Evolutionary conservation across 2,888 invertebrate genomes (phyloP).

Genomic region (Diarsia mendica): DNA sequence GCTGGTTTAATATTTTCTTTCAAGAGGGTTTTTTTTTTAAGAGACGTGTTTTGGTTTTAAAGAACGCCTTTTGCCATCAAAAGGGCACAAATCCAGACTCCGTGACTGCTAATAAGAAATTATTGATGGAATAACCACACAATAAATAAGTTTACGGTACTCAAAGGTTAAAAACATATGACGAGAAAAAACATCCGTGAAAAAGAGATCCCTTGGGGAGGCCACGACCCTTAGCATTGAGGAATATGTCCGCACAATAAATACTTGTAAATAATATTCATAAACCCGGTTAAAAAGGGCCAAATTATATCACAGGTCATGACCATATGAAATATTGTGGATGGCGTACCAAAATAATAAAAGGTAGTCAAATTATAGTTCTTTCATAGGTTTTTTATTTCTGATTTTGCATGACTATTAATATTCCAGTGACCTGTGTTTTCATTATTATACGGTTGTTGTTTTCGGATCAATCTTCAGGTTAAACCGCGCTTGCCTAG

Average conservation of each 20-base stretch:
- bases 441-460: background rate
- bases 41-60: no score
- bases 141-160: background rate
- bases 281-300: background rate
- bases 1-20: no score
- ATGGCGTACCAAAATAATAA: background rate
- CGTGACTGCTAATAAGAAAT: no score
- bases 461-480: background rate
- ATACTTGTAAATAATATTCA: slow-evolving; percentile 1
- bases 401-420: background rate
- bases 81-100: no score
- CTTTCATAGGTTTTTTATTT: background rate
- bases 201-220: slow-evolving; percentile 12
- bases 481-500: background rate
- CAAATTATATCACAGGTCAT: background rate
- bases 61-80: no score
- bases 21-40: no score
- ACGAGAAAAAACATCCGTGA: slow-evolving; percentile 6
- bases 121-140: no score
- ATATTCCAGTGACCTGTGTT: background rate
- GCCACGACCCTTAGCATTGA: background rate
- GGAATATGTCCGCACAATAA: background rate
- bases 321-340: background rate
- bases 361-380: background rate
- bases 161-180: slow-evolving; percentile 5